A percentile compares a stretch with the other conserved stretches of the same genome.
These are phyloP conservation scores for Ascaphus truei DNA, from an alignment of 2,113 vertebrate species.

Conservation along the genomic window DNA sequence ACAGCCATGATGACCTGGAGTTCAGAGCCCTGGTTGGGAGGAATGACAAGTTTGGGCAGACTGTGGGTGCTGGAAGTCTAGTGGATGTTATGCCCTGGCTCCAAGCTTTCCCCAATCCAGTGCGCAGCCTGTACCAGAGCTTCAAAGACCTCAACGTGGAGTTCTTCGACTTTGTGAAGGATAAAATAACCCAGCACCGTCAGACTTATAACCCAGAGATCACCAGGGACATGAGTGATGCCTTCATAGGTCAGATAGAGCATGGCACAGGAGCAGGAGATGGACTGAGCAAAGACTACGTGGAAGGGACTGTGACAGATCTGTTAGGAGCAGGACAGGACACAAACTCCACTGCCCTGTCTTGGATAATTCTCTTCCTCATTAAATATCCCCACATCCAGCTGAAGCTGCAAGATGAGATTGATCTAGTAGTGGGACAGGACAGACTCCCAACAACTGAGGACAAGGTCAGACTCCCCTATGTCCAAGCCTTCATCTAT, in stretches of 20 bases:
- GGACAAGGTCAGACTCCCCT: constrained; percentile 61
- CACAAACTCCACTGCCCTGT: constrained; percentile 66
- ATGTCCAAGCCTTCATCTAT: constrained; percentile 78
- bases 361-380: constrained; percentile 75
- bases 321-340: constrained; percentile 81
- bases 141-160: constrained; percentile 74
- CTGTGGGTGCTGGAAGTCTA: constrained; percentile 77
- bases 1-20: constrained; percentile 69
- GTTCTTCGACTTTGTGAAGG: constrained; percentile 67
- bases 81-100: constrained; percentile 86
- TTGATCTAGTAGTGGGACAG: constrained; percentile 71
- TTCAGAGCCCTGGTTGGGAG: constrained; percentile 66
- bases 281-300: constrained; percentile 61
- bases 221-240: constrained; percentile 73
- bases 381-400: constrained; percentile 69
- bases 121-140: constrained; percentile 69
- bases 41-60: constrained; percentile 72
- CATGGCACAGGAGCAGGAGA: constrained; percentile 40
- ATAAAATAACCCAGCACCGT: constrained; percentile 71
- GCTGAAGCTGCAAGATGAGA: constrained; percentile 62
- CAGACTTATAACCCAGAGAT: constrained; percentile 54
- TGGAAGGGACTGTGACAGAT: constrained; percentile 71
- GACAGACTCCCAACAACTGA: constrained; percentile 61
- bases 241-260: constrained; percentile 67
- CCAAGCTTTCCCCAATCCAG: constrained; percentile 77